phyloP scores from a whole-genome alignment of 2,888 invertebrate genomes.

The Monopis laevigella region DNA sequence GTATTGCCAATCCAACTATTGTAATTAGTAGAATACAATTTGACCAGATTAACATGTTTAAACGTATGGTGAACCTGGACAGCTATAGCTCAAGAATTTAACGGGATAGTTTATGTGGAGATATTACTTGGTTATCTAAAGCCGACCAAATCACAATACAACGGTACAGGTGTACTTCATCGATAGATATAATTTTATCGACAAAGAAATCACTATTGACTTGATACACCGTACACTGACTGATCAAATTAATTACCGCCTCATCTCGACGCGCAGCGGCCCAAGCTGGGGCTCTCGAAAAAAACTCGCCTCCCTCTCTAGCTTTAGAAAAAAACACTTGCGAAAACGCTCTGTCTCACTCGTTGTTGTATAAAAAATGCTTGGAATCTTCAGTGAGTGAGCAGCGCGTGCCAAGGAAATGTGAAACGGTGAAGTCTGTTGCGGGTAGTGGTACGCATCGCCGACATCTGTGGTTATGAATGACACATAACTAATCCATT shows the following conservation, averaged over 20 bases:
- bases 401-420: constrained; percentile 49
- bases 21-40: too few relatives aligned
- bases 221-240: constrained; percentile 41
- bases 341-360: constrained; percentile 21
- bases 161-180: too few relatives aligned
- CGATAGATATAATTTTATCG: constrained; percentile 3
- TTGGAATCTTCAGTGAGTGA: constrained; percentile 40
- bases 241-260: constrained; percentile 64
- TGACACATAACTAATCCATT: constrained; percentile 6
- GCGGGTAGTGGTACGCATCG: too few relatives aligned
- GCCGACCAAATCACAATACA: too few relatives aligned
- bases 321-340: constrained; percentile 13
- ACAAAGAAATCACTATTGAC: constrained; percentile 15
- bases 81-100: too few relatives aligned
- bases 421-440: constrained; percentile 51
- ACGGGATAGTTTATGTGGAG: too few relatives aligned
- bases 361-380: constrained; percentile 31
- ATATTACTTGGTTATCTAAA: too few relatives aligned
- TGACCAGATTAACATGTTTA: too few relatives aligned
- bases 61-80: too few relatives aligned
- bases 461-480: constrained; percentile 23
- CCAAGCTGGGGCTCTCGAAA: constrained; percentile 36
- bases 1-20: too few relatives aligned
- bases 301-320: constrained; percentile 29
- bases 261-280: constrained; percentile 37